Conservation (phyloP, 2,888 invertebrate genomes). For the Laspeyria flexula region DNA sequence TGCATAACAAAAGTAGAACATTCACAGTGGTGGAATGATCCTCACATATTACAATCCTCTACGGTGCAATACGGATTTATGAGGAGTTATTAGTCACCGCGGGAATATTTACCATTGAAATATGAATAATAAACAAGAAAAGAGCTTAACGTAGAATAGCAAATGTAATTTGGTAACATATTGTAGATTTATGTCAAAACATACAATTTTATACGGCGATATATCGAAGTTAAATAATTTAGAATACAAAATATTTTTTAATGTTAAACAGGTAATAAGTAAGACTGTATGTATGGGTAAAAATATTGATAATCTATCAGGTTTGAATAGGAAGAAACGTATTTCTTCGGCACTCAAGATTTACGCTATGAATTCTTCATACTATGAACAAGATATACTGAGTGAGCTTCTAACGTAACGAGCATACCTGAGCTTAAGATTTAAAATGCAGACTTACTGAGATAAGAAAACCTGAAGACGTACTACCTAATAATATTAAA, state of each 20-base stretch:
- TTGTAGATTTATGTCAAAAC: constrained; percentile 44
- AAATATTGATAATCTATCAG: constrained; percentile 36
- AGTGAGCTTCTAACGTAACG: constrained; percentile 26
- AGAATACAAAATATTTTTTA: constrained; percentile 34
- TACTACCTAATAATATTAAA: constrained; percentile 33
- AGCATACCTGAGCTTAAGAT: constrained; percentile 35
- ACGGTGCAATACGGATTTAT: constrained; percentile 79
- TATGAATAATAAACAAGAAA: constrained; percentile 80
- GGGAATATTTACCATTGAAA: constrained; percentile 79
- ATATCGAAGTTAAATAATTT: constrained; percentile 28
- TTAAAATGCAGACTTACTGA: constrained; percentile 30
- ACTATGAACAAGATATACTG: constrained; percentile 28
- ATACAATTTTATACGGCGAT: constrained; percentile 21
- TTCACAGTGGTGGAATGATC: constrained; percentile 68
- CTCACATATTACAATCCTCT: constrained; percentile 77
- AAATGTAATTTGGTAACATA: constrained; percentile 56
- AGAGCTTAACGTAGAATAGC: constrained; percentile 64
- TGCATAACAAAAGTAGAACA: constrained; percentile 58
- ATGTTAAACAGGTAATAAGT: constrained; percentile 7
- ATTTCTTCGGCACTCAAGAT: constrained; percentile 33
- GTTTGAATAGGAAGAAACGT: constrained; percentile 36
- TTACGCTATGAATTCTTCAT: constrained; percentile 23
- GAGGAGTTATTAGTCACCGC: constrained; percentile 79
- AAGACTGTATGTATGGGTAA: too few species aligned
- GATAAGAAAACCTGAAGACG: constrained; percentile 30